Percentiles rank a stretch among this genome's conserved stretches.
phyloP scores from a whole-genome alignment of 2,113 vertebrate species.

The Edolisoma coerulescens region DNA sequence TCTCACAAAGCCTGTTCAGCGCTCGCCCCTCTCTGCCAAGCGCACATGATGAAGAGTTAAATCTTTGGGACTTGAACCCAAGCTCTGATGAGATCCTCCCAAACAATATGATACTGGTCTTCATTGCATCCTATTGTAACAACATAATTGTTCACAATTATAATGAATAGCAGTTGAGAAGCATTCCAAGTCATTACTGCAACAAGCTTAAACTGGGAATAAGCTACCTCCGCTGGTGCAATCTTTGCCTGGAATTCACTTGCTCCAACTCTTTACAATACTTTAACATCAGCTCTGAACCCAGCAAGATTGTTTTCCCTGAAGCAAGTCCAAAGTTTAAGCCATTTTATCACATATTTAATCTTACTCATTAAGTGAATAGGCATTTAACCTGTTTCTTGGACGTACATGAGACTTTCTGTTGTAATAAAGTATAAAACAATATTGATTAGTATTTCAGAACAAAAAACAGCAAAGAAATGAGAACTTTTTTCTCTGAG shows the following conservation, averaged over 20 bases:
- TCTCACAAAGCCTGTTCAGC: not conserved
- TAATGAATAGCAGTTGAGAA: not conserved
- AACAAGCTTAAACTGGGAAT: not conserved
- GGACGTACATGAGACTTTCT: not conserved
- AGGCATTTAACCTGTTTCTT: not conserved
- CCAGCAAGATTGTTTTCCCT: not conserved
- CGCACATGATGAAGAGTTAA: not conserved
- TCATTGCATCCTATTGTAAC: not conserved
- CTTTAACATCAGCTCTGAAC: not conserved
- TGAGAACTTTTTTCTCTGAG: not conserved
- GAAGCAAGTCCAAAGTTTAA: not conserved
- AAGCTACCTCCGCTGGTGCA: not conserved
- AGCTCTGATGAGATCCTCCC: not conserved
- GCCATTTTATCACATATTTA: not conserved
- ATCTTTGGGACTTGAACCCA: not conserved
- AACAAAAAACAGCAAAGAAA: not conserved
- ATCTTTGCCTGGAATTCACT: not conserved
- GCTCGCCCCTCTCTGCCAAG: not conserved
- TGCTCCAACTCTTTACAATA: not conserved
- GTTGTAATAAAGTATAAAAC: not conserved
- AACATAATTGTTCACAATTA: not conserved
- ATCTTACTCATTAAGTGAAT: not conserved
- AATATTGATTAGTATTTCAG: not conserved
- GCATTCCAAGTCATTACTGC: not conserved
- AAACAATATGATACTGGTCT: not conserved